A percentile compares a stretch with the other conserved stretches of the same genome.
Evolutionary conservation across 2,113 vertebrate species (phyloP).

Genomic region (Petrocephalus microphthalmus): DNA sequence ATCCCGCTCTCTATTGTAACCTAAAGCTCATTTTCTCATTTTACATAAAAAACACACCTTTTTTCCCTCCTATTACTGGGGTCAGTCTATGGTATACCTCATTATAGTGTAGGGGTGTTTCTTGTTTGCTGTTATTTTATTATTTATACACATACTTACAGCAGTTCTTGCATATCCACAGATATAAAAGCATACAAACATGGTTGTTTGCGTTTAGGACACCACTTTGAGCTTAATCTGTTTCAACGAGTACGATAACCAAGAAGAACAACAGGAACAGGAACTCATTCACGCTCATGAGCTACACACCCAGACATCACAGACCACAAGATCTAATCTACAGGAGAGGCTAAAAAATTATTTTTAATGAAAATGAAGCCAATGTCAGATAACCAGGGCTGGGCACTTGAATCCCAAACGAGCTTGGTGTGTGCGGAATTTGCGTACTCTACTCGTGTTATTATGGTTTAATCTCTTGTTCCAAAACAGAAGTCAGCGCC

Average conservation of each 20-base stretch:
- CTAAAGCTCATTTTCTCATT: background rate
- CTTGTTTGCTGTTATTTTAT: background rate
- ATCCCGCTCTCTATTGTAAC: background rate
- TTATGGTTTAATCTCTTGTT: background rate
- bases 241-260: background rate
- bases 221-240: background rate
- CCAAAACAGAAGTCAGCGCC: background rate
- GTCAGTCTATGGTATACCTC: background rate
- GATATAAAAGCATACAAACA: background rate
- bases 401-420: background rate
- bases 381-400: background rate
- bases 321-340: background rate
- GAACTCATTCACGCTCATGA: background rate
- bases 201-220: background rate
- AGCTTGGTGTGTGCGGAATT: background rate
- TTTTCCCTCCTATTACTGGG: background rate
- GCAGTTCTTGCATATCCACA: background rate
- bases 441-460: background rate
- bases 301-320: background rate
- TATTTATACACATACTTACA: background rate
- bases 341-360: background rate
- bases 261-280: background rate
- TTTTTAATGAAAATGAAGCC: background rate
- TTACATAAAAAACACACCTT: background rate
- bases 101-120: background rate